Evolutionary conservation across 2,113 vertebrate species (phyloP).

Genomic region (Syrrhaptes paradoxus): DNA sequence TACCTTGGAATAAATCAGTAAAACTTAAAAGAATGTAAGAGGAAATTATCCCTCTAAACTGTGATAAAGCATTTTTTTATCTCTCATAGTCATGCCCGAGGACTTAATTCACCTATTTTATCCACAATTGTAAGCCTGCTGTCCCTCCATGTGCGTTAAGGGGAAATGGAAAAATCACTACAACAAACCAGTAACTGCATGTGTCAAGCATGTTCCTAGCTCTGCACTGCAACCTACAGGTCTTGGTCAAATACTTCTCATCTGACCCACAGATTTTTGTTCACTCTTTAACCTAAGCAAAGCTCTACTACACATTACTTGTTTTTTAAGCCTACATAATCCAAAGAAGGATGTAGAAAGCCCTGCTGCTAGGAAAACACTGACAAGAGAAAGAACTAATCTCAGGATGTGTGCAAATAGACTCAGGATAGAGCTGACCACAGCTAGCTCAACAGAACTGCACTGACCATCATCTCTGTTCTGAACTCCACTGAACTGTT

Average conservation of each 20-base stretch:
- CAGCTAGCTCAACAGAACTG: not conserved
- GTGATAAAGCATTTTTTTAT: not conserved
- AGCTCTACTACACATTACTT: not conserved
- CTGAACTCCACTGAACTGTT: not conserved
- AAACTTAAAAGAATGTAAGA: not conserved
- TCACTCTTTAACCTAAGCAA: not conserved
- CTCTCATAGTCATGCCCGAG: not conserved
- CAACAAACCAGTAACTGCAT: not conserved
- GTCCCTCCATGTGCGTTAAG: not conserved
- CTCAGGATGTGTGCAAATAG: not conserved
- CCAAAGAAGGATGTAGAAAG: not conserved
- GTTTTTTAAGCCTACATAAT: not conserved
- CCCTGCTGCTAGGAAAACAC: not conserved
- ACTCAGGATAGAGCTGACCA: not conserved
- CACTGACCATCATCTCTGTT: not conserved
- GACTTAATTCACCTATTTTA: not conserved
- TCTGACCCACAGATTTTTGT: not conserved
- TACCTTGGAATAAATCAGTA: not conserved
- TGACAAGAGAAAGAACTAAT: not conserved
- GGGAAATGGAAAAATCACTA: not conserved
- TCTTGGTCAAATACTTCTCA: not conserved
- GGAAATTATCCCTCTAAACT: not conserved
- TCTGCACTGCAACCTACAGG: not conserved
- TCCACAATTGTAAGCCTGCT: not conserved
- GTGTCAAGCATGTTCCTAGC: not conserved